Base-by-base conservation (phyloP, 2,113 vertebrate species). In the Festucalex cinctus region DNA sequence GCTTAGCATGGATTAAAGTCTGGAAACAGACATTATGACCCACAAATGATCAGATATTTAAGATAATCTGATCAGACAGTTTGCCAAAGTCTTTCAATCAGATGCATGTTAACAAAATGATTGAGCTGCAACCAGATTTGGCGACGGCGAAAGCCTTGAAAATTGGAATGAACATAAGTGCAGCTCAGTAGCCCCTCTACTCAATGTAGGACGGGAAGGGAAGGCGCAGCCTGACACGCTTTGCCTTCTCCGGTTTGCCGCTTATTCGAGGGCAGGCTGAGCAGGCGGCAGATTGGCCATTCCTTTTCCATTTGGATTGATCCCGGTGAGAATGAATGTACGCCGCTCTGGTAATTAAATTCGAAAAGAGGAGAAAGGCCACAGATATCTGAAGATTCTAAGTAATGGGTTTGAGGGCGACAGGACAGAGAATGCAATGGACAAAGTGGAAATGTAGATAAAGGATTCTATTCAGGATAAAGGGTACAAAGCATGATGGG, bases 281-380 rank as follows among this genome's bases (percentile, higher is more conserved):
- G 63, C 48, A 61, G 66, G 44, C 26, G 39, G 46, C 7, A 5
- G 43, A 74, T 68, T 75, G 76, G 54, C 53, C 59, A 63, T 75
- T 78, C 68, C 44, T 46, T 68, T 69, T 73, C 71, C 63, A 71
- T 81, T 84, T 63, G 77, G 48, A 83, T 83, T 75, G 69, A 81
- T 74, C 69, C 59, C 58, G 60, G 76, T 74, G 65, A 74, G 75
- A 76, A 74, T 69, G 57, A 48, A 46, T 36, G 39, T 62, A 71
- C 69, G 69, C 75, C 53, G 68, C 70, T 74, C 35, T 69, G 63
- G 68, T 85, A 82, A 89, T 88, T 85, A 66, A 74, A 84, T 86
- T 84, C 72, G 65, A 65, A 73, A 65, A 16, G 63, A 24, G 58
- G 83, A 71, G 76, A 78, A 88, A 85, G 81, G 70, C 60, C 84